Percentiles rank a stretch among this genome's conserved stretches.
phyloP scores from a whole-genome alignment of 1,140 invertebrate genomes.

The Drosophila repletoides region DNA sequence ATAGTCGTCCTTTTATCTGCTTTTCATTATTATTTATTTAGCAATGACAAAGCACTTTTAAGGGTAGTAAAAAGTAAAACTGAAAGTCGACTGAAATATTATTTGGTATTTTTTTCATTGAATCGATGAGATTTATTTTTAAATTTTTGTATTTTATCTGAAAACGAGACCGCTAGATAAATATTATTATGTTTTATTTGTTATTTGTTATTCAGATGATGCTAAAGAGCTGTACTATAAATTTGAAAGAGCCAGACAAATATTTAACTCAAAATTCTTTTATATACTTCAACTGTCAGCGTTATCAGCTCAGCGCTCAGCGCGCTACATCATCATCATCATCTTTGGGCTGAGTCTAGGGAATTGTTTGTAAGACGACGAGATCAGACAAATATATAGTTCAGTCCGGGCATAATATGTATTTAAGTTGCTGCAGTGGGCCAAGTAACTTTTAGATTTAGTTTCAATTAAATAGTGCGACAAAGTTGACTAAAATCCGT shows the following conservation, averaged over 20 bases:
- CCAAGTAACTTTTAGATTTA: not conserved
- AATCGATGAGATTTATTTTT: no score
- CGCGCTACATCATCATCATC: not conserved
- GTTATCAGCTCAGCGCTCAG: constrained; percentile 6
- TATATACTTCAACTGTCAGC: constrained; percentile 3
- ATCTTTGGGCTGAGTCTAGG: not conserved
- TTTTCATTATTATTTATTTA: no score
- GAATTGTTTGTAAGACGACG: not conserved
- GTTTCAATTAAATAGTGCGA: constrained; percentile 16
- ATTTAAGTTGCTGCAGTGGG: constrained; percentile 12
- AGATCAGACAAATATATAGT: constrained; percentile 31
- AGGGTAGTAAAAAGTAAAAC: no score
- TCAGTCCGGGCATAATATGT: constrained; percentile 2
- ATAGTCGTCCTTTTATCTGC: no score
- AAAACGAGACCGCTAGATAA: no score
- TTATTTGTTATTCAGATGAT: no score
- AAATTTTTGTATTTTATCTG: no score
- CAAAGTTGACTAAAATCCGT: not conserved
- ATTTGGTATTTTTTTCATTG: no score
- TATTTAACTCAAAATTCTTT: constrained; percentile 5
- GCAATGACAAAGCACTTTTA: no score
- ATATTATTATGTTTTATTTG: no score
- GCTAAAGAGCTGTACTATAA: no score
- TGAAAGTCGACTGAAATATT: no score
- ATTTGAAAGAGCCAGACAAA: not conserved